These are phyloP conservation scores for Tenthredo scrophulariae DNA, from an alignment of 2,888 invertebrate species.

Conservation along the genomic window DNA sequence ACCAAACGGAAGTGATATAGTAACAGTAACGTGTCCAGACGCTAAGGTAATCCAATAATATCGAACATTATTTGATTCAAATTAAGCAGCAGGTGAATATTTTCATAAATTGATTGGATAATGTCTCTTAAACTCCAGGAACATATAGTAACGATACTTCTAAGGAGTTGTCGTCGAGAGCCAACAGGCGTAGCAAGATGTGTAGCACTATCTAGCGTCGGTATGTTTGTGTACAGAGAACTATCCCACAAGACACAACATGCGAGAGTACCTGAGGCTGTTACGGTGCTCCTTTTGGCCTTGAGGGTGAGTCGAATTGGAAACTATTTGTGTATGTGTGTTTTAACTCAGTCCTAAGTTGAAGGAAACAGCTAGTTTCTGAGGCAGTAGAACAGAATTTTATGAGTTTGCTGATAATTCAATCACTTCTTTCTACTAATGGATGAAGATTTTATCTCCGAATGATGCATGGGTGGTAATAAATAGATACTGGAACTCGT, in stretches of 20 bases:
- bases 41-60: constrained; percentile 82
- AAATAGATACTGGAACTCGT: background rate
- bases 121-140: constrained; percentile 80
- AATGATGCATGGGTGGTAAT: constrained; percentile 11
- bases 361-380: background rate
- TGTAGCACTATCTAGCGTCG: constrained; percentile 92
- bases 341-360: background rate
- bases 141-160: constrained; percentile 91
- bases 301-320: constrained; percentile 82
- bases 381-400: background rate
- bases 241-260: constrained; percentile 82
- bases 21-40: constrained; percentile 84
- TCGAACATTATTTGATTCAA: background rate
- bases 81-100: background rate
- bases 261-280: constrained; percentile 84
- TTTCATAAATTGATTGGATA: background rate
- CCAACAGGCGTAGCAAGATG: constrained; percentile 93
- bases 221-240: constrained; percentile 87
- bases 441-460: background rate
- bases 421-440: background rate
- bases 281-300: constrained; percentile 84
- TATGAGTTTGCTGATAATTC: background rate
- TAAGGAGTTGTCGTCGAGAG: constrained; percentile 93
- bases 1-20: constrained; percentile 82
- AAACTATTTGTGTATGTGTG: background rate